These are phyloP conservation scores for Chunga burmeisteri DNA, from an alignment of 2,113 vertebrate genomes.

Conservation along the genomic window DNA sequence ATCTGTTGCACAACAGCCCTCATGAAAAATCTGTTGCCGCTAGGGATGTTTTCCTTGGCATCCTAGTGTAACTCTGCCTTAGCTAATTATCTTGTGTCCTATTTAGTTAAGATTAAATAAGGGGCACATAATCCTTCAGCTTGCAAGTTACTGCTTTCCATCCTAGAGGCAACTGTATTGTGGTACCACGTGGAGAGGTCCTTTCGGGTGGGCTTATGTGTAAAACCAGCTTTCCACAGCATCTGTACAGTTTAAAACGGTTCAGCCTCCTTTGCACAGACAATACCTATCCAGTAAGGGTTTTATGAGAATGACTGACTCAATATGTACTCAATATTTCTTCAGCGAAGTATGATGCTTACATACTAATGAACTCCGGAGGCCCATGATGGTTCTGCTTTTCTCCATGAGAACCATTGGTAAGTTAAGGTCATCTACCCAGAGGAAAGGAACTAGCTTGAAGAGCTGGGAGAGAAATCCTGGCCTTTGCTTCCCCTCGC, in stretches of 20 bases:
- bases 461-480: background rate
- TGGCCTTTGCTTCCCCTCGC: background rate
- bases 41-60: background rate
- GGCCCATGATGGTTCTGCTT: background rate
- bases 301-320: background rate
- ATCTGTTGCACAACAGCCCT: background rate
- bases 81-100: background rate
- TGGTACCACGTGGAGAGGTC: fast-evolving
- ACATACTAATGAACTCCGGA: background rate
- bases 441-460: background rate
- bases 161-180: background rate
- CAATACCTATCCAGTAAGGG: background rate
- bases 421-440: background rate
- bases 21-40: background rate
- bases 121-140: background rate
- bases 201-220: background rate
- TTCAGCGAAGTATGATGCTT: background rate
- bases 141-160: background rate
- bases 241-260: background rate
- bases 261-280: background rate
- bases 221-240: background rate
- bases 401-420: background rate
- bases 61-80: background rate
- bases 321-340: background rate
- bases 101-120: background rate